These are phyloP conservation scores for Epinotia bilunana DNA, from an alignment of 2,888 invertebrate genomes.

Conservation along the genomic window DNA sequence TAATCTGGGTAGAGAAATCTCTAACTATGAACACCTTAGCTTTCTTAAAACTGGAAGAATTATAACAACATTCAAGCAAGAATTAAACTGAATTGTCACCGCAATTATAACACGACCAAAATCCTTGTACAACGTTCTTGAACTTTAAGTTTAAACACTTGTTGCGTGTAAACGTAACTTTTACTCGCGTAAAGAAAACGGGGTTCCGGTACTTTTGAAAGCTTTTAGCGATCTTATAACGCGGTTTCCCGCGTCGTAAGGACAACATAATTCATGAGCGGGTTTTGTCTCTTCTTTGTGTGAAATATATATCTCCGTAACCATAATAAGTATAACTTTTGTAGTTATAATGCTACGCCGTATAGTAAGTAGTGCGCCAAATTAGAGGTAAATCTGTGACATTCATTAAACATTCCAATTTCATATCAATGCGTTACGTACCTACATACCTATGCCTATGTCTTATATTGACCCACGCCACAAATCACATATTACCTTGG, in stretches of 20 bases:
- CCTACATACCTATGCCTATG: too few species aligned
- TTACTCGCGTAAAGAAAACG: constrained; percentile 11
- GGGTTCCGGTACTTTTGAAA: neutral
- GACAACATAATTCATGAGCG: neutral
- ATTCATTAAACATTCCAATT: too few species aligned
- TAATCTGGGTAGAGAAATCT: neutral
- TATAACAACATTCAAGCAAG: neutral
- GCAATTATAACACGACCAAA: constrained; percentile 8
- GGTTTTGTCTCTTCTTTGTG: too few species aligned
- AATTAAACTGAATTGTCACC: neutral
- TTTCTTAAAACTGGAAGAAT: neutral
- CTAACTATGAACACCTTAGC: neutral
- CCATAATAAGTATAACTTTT: too few species aligned
- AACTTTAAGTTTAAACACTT: constrained; percentile 39
- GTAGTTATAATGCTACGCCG: too few species aligned
- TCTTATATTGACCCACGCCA: neutral
- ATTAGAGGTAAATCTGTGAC: too few species aligned
- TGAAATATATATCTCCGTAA: too few species aligned
- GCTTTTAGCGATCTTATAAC: neutral
- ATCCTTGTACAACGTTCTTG: constrained; percentile 16
- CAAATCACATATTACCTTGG: neutral
- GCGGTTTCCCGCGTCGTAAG: neutral
- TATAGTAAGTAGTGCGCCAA: too few species aligned
- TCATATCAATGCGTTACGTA: too few species aligned
- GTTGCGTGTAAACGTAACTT: constrained; percentile 10